These are phyloP conservation scores for Piprites chloris DNA, from an alignment of 2,113 vertebrate genomes.

Conservation along the genomic window DNA sequence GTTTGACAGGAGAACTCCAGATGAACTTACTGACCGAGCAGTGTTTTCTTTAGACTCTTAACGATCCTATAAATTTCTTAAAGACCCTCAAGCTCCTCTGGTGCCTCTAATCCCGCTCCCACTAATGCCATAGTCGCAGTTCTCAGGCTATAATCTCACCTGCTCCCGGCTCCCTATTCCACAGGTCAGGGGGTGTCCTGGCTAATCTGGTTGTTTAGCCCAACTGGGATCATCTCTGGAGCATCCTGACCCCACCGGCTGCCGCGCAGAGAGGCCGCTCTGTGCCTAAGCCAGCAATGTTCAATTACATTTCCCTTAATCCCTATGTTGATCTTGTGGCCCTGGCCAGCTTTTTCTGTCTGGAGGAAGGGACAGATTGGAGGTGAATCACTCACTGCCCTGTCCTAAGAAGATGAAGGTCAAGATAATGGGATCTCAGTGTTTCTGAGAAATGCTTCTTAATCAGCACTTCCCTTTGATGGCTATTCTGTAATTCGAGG, in stretches of 20 bases:
- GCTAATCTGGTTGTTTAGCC: slow-evolving; percentile 53
- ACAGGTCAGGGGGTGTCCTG: slow-evolving; percentile 27
- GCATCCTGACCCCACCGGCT: not conserved
- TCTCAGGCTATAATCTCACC: slow-evolving; percentile 27
- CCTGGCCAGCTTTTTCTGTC: slow-evolving; percentile 33
- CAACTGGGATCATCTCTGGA: not conserved
- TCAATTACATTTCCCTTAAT: slow-evolving; percentile 63
- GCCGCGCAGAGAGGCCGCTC: fast-evolving
- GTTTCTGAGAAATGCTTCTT: slow-evolving; percentile 46
- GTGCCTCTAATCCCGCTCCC: not conserved
- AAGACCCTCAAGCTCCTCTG: not conserved
- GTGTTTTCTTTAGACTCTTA: not conserved
- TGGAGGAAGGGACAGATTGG: slow-evolving; percentile 37
- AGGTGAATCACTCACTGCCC: slow-evolving; percentile 16
- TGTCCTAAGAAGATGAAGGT: slow-evolving; percentile 61
- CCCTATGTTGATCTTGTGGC: slow-evolving; percentile 34
- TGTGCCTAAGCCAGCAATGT: slow-evolving; percentile 16
- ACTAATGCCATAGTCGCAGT: not conserved
- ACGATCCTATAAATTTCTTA: not conserved
- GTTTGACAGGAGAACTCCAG: not conserved
- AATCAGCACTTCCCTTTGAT: slow-evolving; percentile 33
- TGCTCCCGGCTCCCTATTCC: not conserved
- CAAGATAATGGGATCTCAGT: slow-evolving; percentile 52
- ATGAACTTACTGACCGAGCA: fast-evolving
- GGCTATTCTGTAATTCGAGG: slow-evolving; percentile 36